Evolutionary conservation across 2,113 vertebrate genomes (phyloP), one percentile per base, ranked within the genome.

Genomic region (Callithrix jacchus): DNA sequence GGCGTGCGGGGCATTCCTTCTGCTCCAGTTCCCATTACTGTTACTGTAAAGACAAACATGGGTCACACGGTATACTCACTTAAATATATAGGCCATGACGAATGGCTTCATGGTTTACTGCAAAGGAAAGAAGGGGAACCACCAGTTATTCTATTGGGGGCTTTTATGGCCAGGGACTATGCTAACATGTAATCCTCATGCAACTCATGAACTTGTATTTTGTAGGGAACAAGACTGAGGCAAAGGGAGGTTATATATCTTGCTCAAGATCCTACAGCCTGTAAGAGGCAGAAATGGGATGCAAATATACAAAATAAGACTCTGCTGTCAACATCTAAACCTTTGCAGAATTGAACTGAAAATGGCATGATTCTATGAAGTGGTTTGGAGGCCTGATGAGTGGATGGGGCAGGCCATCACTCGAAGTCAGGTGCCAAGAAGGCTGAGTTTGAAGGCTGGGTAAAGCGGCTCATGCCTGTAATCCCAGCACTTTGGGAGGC

Each of bases 1-100:
- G 18, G n/a, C 6, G 1, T 2, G 7, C 0, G 3, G 30, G 3
- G 1, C 49, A 7, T 12, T 2, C 1, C 32, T 47, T 27, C 76
- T 35, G n/a, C 20, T n/a, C 11, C 13, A 0, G 8, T 18, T 47
- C 12, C 20, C 14, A 1, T 14, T 14, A 17, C 0, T n/a, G 25
- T 37, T 23, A 16, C 54, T 35, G 5, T 6, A 54, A 61, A 0
- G 6, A 14, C n/a, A 79, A 45, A 52, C 8, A 0, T 2, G 0
- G 6, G 5, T 11, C n/a, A 7, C 23, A 61, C 30, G 23, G 7
- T 52, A 5, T 30, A 27, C 11, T 45, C 71, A 35, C 25, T 6
- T 71, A 80, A 45, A 52, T 18, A 32, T 21, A 45, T 40, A 83
- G 37, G 40, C 23, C n/a, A 27, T 3, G 10, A 30, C 73, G 71